Percentiles rank a stretch among this genome's conserved stretches.
phyloP scores from a whole-genome alignment of 2,888 invertebrate genomes.

The Macrophya annulata region DNA sequence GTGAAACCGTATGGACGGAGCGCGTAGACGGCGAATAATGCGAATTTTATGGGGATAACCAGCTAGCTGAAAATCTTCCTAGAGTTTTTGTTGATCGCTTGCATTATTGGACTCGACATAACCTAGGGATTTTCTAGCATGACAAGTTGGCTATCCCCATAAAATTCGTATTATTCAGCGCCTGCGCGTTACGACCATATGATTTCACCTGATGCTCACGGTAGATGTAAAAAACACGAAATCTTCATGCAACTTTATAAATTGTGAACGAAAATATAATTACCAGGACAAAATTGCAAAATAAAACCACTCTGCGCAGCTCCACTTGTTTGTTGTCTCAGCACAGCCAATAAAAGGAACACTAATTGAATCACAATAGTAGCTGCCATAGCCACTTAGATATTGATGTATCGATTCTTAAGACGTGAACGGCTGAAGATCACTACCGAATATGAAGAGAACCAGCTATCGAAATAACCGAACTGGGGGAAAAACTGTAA shows the following conservation, averaged over 20 bases:
- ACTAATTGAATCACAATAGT: neutral
- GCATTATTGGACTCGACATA: no score
- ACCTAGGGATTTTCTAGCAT: no score
- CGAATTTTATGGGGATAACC: no score
- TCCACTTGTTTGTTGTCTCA: neutral
- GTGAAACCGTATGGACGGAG: no score
- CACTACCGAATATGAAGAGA: neutral
- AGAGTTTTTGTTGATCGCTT: no score
- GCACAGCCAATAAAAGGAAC: neutral
- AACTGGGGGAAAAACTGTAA: neutral
- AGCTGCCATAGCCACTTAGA: neutral
- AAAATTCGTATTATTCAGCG: no score
- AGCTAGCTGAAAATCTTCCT: no score
- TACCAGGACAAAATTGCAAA: neutral
- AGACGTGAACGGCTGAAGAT: neutral
- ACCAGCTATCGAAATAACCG: neutral
- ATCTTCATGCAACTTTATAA: neutral
- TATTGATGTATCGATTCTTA: neutral
- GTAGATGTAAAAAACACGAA: no score
- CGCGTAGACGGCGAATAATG: no score
- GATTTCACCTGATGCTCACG: no score
- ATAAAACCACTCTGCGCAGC: neutral
- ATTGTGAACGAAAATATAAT: neutral
- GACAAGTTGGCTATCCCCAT: no score
- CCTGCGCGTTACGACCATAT: no score